Conservation (phyloP, 2,113 vertebrate genomes). For the Vulpes ferrilata region DNA sequence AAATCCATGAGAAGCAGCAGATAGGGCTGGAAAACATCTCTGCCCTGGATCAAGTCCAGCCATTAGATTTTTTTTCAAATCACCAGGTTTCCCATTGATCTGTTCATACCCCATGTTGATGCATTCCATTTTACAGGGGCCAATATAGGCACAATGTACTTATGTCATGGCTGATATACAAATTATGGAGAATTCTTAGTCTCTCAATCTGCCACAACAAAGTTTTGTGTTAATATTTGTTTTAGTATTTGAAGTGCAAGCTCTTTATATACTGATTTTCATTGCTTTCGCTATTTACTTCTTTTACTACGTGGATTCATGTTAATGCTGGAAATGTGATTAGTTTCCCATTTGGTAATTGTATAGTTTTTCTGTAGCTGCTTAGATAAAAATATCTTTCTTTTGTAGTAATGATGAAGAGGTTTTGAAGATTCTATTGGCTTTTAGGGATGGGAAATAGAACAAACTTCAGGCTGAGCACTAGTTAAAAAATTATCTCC, state of each 20-base stretch:
- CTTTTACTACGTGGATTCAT: not conserved
- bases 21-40: not conserved
- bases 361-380: not conserved
- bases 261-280: not conserved
- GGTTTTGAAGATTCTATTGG: not conserved
- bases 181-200: conserved; percentile 37
- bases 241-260: not conserved
- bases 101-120: not conserved
- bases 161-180: not conserved
- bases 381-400: not conserved
- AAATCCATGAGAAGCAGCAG: not conserved
- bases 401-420: not conserved
- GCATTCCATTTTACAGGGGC: not conserved
- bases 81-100: not conserved
- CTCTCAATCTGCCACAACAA: not conserved
- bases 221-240: not conserved
- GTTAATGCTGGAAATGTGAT: not conserved
- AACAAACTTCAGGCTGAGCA: conserved; percentile 59
- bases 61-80: not conserved
- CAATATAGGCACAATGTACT: not conserved
- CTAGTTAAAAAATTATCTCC: conserved; percentile 23
- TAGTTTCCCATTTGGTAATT: not conserved
- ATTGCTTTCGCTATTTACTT: not conserved
- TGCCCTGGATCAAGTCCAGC: not conserved
- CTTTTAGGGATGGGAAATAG: not conserved